These are phyloP conservation scores for Tupaia tana DNA, from an alignment of 2,113 vertebrate species.

Conservation along the genomic window DNA sequence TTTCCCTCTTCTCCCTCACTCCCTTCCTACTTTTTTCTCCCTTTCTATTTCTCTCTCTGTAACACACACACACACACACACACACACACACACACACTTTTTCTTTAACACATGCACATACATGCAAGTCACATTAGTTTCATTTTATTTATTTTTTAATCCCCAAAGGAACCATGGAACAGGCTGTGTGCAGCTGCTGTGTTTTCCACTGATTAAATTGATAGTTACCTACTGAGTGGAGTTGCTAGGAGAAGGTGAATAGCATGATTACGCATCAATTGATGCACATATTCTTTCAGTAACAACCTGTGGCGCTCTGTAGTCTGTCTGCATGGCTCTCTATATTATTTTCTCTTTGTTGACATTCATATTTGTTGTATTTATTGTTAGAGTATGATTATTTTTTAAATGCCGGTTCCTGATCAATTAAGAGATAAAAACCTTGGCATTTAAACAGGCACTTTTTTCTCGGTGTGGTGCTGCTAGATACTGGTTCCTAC, in stretches of 20 bases:
- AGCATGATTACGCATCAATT: conserved; percentile 82
- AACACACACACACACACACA: background rate
- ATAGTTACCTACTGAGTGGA: conserved; percentile 87
- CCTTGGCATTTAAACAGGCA: conserved; percentile 81
- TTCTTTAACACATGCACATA: background rate
- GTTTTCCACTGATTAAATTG: conserved; percentile 82
- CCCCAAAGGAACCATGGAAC: conserved; percentile 72
- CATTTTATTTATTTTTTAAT: conserved; percentile 57
- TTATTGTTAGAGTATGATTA: conserved; percentile 68
- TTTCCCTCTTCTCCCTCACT: conserved; percentile 54
- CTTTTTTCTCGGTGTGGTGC: conserved; percentile 82
- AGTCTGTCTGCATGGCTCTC: conserved; percentile 78
- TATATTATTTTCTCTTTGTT: conserved; percentile 65
- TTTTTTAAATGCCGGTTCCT: conserved; percentile 80
- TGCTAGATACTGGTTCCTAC: conserved; percentile 80
- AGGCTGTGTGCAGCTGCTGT: conserved; percentile 84
- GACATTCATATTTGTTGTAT: conserved; percentile 66
- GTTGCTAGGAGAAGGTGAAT: conserved; percentile 92
- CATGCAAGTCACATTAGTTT: conserved; percentile 22
- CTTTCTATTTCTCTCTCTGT: too few relatives aligned
- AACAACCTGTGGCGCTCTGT: conserved; percentile 87
- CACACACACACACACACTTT: background rate
- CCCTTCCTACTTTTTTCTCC: background rate
- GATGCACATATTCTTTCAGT: conserved; percentile 78
- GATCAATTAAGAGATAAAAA: conserved; percentile 81